Conservation (phyloP, 2,888 invertebrate genomes). For the Allolobophora icterica region DNA sequence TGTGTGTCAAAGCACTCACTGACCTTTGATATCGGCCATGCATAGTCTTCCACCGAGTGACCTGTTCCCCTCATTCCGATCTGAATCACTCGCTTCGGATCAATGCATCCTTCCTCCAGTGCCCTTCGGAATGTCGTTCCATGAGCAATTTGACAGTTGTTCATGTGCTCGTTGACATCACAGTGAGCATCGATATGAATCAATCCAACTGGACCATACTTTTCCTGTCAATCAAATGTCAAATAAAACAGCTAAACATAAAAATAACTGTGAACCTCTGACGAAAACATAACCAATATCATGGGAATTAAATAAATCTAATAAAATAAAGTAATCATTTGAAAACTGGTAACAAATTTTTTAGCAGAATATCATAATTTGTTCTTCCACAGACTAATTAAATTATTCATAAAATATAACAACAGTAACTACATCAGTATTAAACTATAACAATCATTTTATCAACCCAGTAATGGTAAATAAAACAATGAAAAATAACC, state of each 20-base stretch:
- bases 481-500: too few species aligned
- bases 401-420: too few species aligned
- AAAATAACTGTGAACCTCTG: background rate
- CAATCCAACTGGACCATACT: slow-evolving; percentile 63
- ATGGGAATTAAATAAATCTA: too few species aligned
- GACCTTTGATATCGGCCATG: slow-evolving; percentile 39
- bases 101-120: slow-evolving; percentile 62
- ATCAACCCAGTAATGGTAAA: too few species aligned
- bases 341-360: background rate
- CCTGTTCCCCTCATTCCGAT: slow-evolving; percentile 63
- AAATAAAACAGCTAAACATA: background rate
- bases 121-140: slow-evolving; percentile 64
- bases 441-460: too few species aligned
- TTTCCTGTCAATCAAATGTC: slow-evolving; percentile 53
- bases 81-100: slow-evolving; percentile 59
- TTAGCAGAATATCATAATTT: too few species aligned
- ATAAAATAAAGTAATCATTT: background rate
- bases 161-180: slow-evolving; percentile 60
- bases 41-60: slow-evolving; percentile 52
- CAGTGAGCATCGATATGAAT: slow-evolving; percentile 65
- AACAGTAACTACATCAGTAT: too few species aligned
- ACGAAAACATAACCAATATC: background rate
- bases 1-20: background rate
- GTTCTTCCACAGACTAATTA: too few species aligned
- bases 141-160: slow-evolving; percentile 61